Base-by-base conservation (phyloP, 1,140 invertebrate species). In the Chelonus insularis region DNA sequence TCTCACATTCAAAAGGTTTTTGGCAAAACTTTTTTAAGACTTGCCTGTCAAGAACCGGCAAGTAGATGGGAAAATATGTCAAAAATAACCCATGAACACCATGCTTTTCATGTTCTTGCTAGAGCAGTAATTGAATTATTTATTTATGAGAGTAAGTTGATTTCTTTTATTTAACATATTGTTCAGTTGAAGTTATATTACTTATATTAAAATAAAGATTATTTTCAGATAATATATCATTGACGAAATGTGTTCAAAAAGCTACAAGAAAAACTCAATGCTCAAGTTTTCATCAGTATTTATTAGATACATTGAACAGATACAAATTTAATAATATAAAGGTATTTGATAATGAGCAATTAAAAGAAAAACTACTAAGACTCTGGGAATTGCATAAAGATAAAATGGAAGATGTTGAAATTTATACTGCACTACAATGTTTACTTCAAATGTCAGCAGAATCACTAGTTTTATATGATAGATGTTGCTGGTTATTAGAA, bases 11-110 rank as follows among this genome's bases (percentile, higher is more conserved):
- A 66, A 37, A 16, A 71, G 36, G 84, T 85, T 70, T 72, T 89
- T 14, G 82, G 79, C 58, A 72, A 84, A 37, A 84, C 87, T 0
- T 90, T 91, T 75, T 73, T 91, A 64, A 81, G 90, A 68, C 68
- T 91, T 32, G 89, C 89, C 0, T 87, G 79, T 72, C 87, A 83
- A 76, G 80, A 85, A 62, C 79, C 81, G 32, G 67, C 73, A 0
- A 69, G 76, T 16, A 77, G 77, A 18, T 86, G 83, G 80, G 62
- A 68, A 2, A 64, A 68, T 11, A 78, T 83, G 77, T 66, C 78
- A 11, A 59, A 66, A 51, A 60, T 77, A 9, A 69, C 82, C 66
- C 80, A 83, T 75, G 57, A 76, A 64, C 51, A 77, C 71, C 83
- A 84, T 78, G 73, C 83, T 1, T 85, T 85, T 63, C 81, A 84